phyloP scores from a whole-genome alignment of 2,797 vertebrate genomes.

The Eidolon dupreanum region DNA sequence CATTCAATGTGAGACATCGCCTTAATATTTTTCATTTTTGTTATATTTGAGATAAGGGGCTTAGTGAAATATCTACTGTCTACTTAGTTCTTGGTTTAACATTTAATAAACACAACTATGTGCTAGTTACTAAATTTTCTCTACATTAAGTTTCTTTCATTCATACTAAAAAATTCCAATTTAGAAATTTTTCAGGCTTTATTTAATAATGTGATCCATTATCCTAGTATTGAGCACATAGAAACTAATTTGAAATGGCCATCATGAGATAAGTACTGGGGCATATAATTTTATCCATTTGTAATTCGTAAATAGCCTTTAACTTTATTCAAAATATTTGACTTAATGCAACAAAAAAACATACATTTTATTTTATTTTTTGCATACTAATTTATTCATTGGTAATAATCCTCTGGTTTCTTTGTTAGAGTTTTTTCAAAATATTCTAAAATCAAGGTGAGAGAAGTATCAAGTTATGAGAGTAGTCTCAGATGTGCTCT shows the following conservation, averaged over 20 bases:
- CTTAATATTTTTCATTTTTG: neutral
- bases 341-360: neutral
- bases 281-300: neutral
- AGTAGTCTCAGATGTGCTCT: neutral
- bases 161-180: neutral
- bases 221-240: neutral
- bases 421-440: neutral
- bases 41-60: neutral
- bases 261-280: neutral
- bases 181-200: neutral
- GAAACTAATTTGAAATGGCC: neutral
- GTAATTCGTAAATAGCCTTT: neutral
- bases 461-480: neutral
- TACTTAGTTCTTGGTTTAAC: neutral
- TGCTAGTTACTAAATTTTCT: neutral
- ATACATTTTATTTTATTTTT: neutral
- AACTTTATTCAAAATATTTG: neutral
- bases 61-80: neutral
- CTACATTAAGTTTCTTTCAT: neutral
- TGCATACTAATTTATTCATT: neutral
- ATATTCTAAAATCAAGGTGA: neutral
- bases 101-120: neutral
- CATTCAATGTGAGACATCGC: neutral
- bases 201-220: neutral
- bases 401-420: neutral